These are phyloP conservation scores for Amphimallon solstitiale DNA, from an alignment of 2,888 invertebrate species.

Conservation along the genomic window DNA sequence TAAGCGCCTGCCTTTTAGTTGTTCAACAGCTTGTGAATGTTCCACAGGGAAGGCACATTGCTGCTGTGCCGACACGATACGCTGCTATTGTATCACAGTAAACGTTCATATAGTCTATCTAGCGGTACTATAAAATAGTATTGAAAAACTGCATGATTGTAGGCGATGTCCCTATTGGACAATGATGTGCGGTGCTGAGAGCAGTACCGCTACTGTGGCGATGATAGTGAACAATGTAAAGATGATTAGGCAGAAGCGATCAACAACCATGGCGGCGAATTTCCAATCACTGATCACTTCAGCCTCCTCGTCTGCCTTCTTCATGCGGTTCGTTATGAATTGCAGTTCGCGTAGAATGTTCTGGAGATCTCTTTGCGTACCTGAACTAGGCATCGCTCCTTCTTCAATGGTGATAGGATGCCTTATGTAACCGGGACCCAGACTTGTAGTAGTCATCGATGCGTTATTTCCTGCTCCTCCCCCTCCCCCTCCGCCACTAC, in stretches of 20 bases:
- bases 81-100: conserved; percentile 63
- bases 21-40: conserved; percentile 61
- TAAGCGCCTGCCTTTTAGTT: conserved; percentile 63
- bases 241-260: conserved; percentile 94
- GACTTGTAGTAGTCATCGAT: conserved; percentile 59
- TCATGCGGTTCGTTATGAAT: conserved; percentile 94
- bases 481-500: no score
- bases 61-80: conserved; percentile 61
- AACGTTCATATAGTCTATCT: conserved; percentile 58
- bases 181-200: conserved; percentile 94
- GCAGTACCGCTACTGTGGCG: conserved; percentile 90
- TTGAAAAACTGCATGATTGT: conserved; percentile 47
- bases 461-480: conserved; percentile 61
- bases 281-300: conserved; percentile 97
- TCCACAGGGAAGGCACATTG: conserved; percentile 62
- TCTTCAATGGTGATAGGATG: conserved; percentile 82
- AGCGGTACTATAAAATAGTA: conserved; percentile 51
- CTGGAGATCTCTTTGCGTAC: conserved; percentile 87
- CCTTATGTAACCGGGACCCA: conserved; percentile 70
- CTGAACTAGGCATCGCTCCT: conserved; percentile 61
- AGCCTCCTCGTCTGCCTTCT: conserved; percentile 92
- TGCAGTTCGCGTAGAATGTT: conserved; percentile 92
- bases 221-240: conserved; percentile 95
- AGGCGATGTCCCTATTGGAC: conserved; percentile 75
- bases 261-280: conserved; percentile 98